Percentiles rank a stretch among this genome's conserved stretches.
Conservation (phyloP, 2,113 vertebrate genomes). For the Fulica atra region DNA sequence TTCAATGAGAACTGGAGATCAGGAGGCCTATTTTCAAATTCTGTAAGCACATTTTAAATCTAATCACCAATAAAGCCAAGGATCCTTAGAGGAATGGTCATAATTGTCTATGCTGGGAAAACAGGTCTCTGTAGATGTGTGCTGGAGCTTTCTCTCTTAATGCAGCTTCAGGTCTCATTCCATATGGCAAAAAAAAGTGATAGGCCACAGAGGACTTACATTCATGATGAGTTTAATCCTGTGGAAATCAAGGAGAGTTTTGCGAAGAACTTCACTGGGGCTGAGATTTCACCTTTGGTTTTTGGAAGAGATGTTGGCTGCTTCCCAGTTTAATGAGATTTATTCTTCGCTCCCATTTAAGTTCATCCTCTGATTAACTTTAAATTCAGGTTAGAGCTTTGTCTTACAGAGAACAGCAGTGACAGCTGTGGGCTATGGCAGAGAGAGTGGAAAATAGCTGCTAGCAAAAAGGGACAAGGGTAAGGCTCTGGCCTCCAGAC, state of each 20-base stretch:
- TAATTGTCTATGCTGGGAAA: background rate
- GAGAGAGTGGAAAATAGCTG: background rate
- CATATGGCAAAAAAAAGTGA: background rate
- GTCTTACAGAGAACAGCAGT: background rate
- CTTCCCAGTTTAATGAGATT: background rate
- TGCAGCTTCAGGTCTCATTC: background rate
- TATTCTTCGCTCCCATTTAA: background rate
- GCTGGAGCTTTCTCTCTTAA: background rate
- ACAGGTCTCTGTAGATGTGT: background rate
- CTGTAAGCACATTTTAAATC: background rate
- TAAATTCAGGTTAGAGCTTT: background rate
- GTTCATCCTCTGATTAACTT: background rate
- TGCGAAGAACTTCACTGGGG: background rate
- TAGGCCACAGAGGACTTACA: background rate
- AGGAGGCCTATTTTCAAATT: background rate
- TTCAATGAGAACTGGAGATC: background rate
- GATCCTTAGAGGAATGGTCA: background rate
- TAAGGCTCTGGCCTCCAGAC: background rate
- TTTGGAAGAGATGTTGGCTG: background rate
- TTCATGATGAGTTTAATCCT: background rate
- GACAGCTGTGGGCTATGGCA: background rate
- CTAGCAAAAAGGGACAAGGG: background rate
- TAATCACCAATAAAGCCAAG: background rate
- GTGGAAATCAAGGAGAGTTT: background rate
- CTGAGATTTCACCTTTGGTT: background rate